Evolutionary conservation across 53 echinoderm and acorn worm species (phyloP).

Genomic region (Hippasteria phrygiana): DNA sequence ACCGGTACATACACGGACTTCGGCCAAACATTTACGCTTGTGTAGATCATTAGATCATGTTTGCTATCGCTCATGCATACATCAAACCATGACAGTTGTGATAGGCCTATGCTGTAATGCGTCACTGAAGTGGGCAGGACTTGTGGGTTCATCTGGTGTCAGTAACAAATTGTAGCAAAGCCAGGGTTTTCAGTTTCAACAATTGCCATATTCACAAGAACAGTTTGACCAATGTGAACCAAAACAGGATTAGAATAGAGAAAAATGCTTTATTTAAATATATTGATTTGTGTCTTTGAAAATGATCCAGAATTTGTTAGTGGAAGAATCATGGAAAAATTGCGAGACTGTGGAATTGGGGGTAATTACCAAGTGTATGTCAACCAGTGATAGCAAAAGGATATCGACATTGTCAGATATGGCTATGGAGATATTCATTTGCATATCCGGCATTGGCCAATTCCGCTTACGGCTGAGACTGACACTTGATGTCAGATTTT

Average conservation of each 20-base stretch:
- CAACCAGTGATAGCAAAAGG: not conserved
- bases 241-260: not conserved
- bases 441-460: not conserved
- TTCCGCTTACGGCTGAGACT: constrained; percentile 5
- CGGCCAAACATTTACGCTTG: too few relatives aligned
- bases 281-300: not conserved
- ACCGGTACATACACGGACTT: too few relatives aligned
- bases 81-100: too few relatives aligned
- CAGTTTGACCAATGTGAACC: not conserved
- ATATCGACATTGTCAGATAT: not conserved
- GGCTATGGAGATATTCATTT: not conserved
- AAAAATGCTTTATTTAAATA: not conserved
- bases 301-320: not conserved
- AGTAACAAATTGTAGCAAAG: not conserved
- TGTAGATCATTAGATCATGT: too few relatives aligned
- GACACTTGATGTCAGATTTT: not conserved
- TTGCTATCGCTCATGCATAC: too few relatives aligned
- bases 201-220: not conserved
- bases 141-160: too few relatives aligned
- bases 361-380: not conserved
- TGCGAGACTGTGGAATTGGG: not conserved
- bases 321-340: not conserved
- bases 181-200: not conserved
- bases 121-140: too few relatives aligned
- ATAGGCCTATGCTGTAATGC: too few relatives aligned